phyloP scores from a whole-genome alignment of 1,140 invertebrate species.

The Drosophila setifemur region DNA sequence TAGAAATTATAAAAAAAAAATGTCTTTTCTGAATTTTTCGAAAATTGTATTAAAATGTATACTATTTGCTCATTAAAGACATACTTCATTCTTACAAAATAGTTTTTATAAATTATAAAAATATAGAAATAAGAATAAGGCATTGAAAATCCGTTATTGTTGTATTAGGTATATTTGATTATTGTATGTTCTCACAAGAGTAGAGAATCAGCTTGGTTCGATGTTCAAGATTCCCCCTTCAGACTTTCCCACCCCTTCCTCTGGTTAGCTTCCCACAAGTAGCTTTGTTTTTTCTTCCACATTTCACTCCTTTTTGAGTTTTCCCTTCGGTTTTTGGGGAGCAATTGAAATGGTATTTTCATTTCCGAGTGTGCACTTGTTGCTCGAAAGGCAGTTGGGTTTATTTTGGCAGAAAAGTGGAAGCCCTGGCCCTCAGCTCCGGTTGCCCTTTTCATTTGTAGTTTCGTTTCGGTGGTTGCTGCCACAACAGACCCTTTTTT shows the following conservation, averaged over 20 bases:
- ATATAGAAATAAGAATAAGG: no score
- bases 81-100: no score
- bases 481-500: constrained; percentile 25
- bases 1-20: background rate
- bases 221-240: background rate
- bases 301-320: constrained; percentile 26
- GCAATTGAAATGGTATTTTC: constrained; percentile 55
- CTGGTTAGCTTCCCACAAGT: constrained; percentile 14
- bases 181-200: no score
- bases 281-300: constrained; percentile 20
- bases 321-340: background rate
- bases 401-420: constrained; percentile 55
- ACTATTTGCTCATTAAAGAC: no score
- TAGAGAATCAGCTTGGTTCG: background rate
- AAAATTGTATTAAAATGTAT: no score
- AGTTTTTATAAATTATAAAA: no score
- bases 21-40: no score
- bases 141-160: no score
- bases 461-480: constrained; percentile 71
- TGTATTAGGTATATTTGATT: no score
- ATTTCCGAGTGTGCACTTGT: constrained; percentile 62
- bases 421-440: constrained; percentile 37
- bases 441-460: constrained; percentile 33
- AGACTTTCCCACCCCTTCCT: constrained; percentile 19
- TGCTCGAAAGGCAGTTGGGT: constrained; percentile 30